phyloP scores from a whole-genome alignment of 92 coral and sea anemone genomes.

The Heliopora coerulea region DNA sequence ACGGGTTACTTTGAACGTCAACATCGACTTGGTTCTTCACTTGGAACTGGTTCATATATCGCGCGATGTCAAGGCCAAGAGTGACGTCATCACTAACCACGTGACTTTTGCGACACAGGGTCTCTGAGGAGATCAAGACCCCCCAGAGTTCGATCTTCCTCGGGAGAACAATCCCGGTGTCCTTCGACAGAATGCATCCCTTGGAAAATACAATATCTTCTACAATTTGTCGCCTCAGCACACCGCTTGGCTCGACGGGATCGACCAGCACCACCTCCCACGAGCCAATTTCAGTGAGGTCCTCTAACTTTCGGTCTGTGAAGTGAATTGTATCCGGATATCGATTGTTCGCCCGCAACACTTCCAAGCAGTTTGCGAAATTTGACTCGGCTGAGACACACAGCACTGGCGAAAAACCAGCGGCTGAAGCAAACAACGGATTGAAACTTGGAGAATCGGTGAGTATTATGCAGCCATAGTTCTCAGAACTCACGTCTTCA shows the following conservation, averaged over 20 bases:
- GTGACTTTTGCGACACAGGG: constrained; percentile 59
- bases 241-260: constrained; percentile 85
- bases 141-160: constrained; percentile 57
- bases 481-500: background rate
- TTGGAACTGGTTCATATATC: constrained; percentile 78
- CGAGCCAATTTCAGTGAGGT: constrained; percentile 56
- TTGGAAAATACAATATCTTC: constrained; percentile 86
- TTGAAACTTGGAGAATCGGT: constrained; percentile 61
- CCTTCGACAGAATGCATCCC: constrained; percentile 70
- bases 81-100: constrained; percentile 68
- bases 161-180: constrained; percentile 63
- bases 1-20: constrained; percentile 69
- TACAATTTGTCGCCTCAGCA: constrained; percentile 70
- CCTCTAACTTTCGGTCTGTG: constrained; percentile 68
- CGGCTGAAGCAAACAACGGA: constrained; percentile 57
- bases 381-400: constrained; percentile 49
- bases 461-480: constrained; percentile 26
- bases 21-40: constrained; percentile 77
- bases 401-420: constrained; percentile 54
- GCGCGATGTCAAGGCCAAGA: constrained; percentile 75
- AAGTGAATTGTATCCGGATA: constrained; percentile 47
- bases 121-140: constrained; percentile 75
- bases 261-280: constrained; percentile 81
- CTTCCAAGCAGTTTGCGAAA: constrained; percentile 44
- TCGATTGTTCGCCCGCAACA: constrained; percentile 39